Base-by-base conservation (phyloP, 2,797 vertebrate species). In the Pantherophis alleghaniensis region DNA sequence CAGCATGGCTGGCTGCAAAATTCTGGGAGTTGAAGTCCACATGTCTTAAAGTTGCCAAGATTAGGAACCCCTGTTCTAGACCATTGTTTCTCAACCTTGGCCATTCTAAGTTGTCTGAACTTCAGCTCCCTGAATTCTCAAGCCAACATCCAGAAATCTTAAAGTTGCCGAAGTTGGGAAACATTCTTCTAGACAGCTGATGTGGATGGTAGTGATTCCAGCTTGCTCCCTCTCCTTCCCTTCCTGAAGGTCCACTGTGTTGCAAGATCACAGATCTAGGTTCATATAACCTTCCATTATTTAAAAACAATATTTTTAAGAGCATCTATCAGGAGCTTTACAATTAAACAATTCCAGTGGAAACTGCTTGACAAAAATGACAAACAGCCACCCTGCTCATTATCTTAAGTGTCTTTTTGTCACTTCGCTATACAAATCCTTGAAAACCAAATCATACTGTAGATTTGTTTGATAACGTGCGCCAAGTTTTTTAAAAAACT, bases 401-500 rank as follows among this genome's bases (percentile, higher is more conserved):
- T 86, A 14, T 5, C 51, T 95, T 63, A 24, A 91, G 92, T 28
- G 9, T 83, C 1, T 7, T 56, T 74, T 57, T 53, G 3, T 11
- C 55, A 20, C 7, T 10, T 61, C 83, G 24, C 22, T 9, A 0
- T 3, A 3, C 3, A 7, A 0, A 0, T 0, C 0, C 12, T 63
- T 60, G 37, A 6, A 37, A 14, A 59, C 74, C 12, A 5, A 69
- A 11, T 42, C 56, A 18, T 32, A 11, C 51, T 53, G 12, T 32
- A 91, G 90, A 0, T 2, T 94, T 93, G 16, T 59, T 88, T 89
- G 63, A 22, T 63, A 16, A n/a, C 18, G 13, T 6, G 22, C 4
- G 3, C 3, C 32, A 20, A 90, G 32, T 61, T 47, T 13, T 95
- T 93, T n/a, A 59, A 13, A 91, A 91, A 91, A 47, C 32, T 83